These are phyloP conservation scores for Meliscaeva auricollis DNA, from an alignment of 2,888 invertebrate species.

Conservation along the genomic window DNA sequence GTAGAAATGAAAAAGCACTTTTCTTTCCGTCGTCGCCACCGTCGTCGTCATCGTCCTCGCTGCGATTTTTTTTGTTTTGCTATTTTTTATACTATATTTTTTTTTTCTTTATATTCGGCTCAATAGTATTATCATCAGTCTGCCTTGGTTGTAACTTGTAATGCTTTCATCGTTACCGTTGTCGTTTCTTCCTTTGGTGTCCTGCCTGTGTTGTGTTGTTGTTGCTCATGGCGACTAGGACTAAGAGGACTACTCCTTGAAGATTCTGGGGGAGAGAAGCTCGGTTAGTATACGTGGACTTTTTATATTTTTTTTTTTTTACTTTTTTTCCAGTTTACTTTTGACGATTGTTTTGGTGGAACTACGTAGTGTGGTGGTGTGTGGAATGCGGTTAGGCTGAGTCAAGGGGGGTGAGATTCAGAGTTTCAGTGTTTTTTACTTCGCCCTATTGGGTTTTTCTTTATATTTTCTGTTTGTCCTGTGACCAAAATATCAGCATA, in stretches of 20 bases:
- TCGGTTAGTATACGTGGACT: slow-evolving; percentile 34
- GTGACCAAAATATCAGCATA: slow-evolving; percentile 74
- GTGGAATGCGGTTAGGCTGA: slow-evolving; percentile 19
- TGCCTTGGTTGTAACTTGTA: slow-evolving; percentile 68
- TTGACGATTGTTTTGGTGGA: slow-evolving; percentile 67
- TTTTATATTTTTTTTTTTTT: slow-evolving; percentile 34
- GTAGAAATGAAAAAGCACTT: slow-evolving; percentile 74
- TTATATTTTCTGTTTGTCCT: slow-evolving; percentile 42
- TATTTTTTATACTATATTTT: slow-evolving; percentile 39
- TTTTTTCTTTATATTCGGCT: slow-evolving; percentile 52
- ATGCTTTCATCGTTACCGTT: slow-evolving; percentile 70
- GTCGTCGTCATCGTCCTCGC: slow-evolving; percentile 13
- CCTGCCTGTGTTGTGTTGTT: slow-evolving; percentile 26
- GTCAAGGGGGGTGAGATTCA: slow-evolving; percentile 42
- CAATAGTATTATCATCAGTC: slow-evolving; percentile 72
- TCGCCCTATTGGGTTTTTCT: slow-evolving; percentile 33
- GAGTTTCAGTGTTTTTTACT: slow-evolving; percentile 51
- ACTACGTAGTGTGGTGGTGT: slow-evolving; percentile 50
- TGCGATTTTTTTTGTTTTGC: slow-evolving; percentile 40
- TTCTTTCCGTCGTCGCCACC: slow-evolving; percentile 58
- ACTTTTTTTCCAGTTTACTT: slow-evolving; percentile 71
- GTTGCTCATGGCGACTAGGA: slow-evolving; percentile 33
- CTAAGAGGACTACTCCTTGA: slow-evolving; percentile 36
- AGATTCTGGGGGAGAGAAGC: slow-evolving; percentile 35
- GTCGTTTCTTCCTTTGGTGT: slow-evolving; percentile 35